A percentile compares a stretch with the other conserved stretches of the same genome.
Evolutionary conservation across 2,113 vertebrate genomes (phyloP).

Genomic region (Mormyrus lacerda): DNA sequence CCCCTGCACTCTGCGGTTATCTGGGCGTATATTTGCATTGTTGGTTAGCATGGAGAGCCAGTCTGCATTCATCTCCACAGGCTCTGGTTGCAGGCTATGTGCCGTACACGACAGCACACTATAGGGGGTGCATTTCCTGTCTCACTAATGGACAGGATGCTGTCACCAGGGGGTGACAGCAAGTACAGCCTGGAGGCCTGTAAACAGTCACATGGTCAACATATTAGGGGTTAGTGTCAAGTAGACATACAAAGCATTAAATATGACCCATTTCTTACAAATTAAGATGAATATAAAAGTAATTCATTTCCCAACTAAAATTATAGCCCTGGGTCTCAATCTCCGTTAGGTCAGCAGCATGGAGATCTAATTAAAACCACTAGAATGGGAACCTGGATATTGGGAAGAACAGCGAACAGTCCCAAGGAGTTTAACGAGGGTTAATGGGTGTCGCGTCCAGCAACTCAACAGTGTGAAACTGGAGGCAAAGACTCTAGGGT

Average conservation of each 20-base stretch:
- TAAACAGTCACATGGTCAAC: constrained; percentile 4
- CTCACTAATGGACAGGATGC: not conserved
- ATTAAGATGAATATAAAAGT: not conserved
- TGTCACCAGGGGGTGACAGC: not conserved
- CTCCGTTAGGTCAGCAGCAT: constrained; percentile 4
- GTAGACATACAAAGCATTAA: not conserved
- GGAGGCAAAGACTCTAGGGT: not conserved
- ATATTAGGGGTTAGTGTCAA: not conserved
- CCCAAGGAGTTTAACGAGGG: not conserved
- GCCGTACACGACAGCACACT: not conserved
- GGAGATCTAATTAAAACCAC: constrained; percentile 16
- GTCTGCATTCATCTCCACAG: not conserved
- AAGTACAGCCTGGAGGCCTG: not conserved
- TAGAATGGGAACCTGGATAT: not conserved
- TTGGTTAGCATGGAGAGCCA: not conserved
- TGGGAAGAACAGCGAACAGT: not conserved
- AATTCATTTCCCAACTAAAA: not conserved
- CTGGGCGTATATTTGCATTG: not conserved
- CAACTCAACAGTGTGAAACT: not conserved
- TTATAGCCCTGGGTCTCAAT: constrained; percentile 2
- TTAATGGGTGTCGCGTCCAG: not conserved
- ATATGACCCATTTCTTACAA: not conserved
- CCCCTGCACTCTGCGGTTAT: not conserved
- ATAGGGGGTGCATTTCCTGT: not conserved
- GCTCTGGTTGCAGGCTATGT: not conserved